phyloP scores from a whole-genome alignment of 2,113 vertebrate genomes.

The Osmerus eperlanus region DNA sequence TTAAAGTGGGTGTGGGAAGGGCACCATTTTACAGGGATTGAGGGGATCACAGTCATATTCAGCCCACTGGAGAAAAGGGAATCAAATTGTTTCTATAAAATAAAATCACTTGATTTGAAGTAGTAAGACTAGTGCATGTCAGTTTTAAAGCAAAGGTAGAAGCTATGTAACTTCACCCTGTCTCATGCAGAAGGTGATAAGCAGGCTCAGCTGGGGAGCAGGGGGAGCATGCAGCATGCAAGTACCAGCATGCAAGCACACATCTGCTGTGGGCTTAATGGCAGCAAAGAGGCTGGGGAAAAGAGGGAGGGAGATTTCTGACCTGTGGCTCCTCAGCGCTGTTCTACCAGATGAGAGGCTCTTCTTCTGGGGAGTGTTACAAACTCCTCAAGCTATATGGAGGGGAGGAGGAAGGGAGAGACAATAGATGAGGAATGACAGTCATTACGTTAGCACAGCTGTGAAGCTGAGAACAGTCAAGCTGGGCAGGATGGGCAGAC shows the following conservation, averaged over 20 bases:
- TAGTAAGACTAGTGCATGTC: too few species aligned
- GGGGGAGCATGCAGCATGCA: conserved; percentile 54
- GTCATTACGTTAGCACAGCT: conserved; percentile 28
- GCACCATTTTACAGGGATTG: background rate
- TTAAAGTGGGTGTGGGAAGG: too few species aligned
- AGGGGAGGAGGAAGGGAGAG: conserved; percentile 54
- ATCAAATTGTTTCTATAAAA: too few species aligned
- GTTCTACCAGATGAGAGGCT: conserved; percentile 63
- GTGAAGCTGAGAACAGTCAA: background rate
- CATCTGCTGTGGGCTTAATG: conserved; percentile 8
- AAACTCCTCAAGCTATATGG: conserved; percentile 73
- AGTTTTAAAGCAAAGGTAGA: conserved; percentile 25
- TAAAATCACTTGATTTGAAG: too few species aligned
- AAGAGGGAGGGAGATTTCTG: conserved; percentile 61
- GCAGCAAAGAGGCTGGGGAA: conserved; percentile 10
- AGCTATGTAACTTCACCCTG: conserved; percentile 36
- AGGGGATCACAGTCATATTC: background rate
- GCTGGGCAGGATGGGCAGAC: conserved; percentile 24
- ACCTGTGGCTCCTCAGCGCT: conserved; percentile 70
- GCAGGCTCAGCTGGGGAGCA: conserved; percentile 8
- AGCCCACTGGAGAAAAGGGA: too few species aligned
- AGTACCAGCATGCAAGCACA: conserved; percentile 53
- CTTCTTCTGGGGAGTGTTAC: conserved; percentile 73
- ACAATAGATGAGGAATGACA: conserved; percentile 63
- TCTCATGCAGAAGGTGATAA: conserved; percentile 44